These are phyloP conservation scores for Cryptotis parvus DNA, from an alignment of 2,113 vertebrate species.

Conservation along the genomic window DNA sequence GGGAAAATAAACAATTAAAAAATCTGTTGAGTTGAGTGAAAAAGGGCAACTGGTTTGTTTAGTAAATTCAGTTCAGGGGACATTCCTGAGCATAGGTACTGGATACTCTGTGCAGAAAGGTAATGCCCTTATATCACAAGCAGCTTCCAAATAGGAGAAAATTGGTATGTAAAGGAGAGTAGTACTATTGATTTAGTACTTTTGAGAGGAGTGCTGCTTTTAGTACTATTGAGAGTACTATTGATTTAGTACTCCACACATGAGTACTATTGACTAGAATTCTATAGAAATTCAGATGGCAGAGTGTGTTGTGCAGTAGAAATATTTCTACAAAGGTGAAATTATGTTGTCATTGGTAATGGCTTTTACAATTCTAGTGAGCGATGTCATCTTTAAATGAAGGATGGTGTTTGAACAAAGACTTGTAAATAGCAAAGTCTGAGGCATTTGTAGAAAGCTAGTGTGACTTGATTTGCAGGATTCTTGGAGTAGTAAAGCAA, in stretches of 20 bases:
- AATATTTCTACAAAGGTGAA: slow-evolving; percentile 27
- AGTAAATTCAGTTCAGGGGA: neutral
- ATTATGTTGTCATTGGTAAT: slow-evolving; percentile 36
- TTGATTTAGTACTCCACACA: too few species aligned
- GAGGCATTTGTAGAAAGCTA: neutral
- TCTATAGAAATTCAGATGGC: slow-evolving; percentile 38
- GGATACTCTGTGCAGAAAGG: neutral
- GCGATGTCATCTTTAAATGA: slow-evolving; percentile 32
- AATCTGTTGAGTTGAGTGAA: slow-evolving; percentile 19
- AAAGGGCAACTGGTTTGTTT: slow-evolving; percentile 26
- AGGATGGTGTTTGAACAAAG: slow-evolving; percentile 20
- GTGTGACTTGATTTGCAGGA: neutral
- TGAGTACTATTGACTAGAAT: slow-evolving; percentile 26
- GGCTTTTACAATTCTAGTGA: slow-evolving; percentile 47
- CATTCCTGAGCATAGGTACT: neutral
- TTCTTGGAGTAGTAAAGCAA: slow-evolving; percentile 44
- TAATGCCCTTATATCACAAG: slow-evolving; percentile 6
- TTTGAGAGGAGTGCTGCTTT: too few species aligned
- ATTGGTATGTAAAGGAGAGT: neutral
- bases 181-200: too few species aligned
- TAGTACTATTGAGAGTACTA: too few species aligned
- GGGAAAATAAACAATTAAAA: slow-evolving; percentile 22
- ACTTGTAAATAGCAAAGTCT: slow-evolving; percentile 5
- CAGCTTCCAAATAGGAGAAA: neutral
- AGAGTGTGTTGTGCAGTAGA: neutral